Conservation (phyloP, 2,888 invertebrate species). For the Enchytraeus crypticus region DNA sequence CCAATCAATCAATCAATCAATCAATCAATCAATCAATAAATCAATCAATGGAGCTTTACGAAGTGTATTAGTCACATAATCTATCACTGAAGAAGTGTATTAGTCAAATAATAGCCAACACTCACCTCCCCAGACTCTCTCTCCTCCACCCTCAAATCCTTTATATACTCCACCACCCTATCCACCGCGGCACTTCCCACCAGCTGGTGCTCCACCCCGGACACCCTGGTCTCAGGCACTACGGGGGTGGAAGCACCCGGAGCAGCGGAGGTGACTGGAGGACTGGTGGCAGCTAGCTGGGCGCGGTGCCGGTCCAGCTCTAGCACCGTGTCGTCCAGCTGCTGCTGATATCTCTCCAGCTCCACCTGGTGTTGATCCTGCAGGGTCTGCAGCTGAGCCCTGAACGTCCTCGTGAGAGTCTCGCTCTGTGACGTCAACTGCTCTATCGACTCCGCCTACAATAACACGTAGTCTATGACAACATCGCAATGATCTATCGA, state of each 20-base stretch:
- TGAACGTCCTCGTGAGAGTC: conserved; percentile 25
- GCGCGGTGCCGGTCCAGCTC: conserved; percentile 42
- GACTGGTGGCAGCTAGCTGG: conserved; percentile 27
- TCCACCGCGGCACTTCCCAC: conserved; percentile 9
- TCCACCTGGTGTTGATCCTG: conserved; percentile 46
- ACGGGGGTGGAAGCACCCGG: background rate
- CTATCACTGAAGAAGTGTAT: too few species aligned
- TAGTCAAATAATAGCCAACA: too few species aligned
- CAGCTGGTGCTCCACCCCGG: background rate
- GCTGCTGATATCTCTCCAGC: conserved; percentile 46
- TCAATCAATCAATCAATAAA: background rate
- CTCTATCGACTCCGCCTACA: conserved; percentile 37
- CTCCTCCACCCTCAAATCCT: conserved; percentile 13
- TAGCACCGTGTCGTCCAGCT: conserved; percentile 46
- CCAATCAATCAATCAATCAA: background rate
- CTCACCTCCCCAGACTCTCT: conserved; percentile 21
- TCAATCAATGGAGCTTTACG: too few species aligned
- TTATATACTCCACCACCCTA: conserved; percentile 10
- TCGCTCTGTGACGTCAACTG: conserved; percentile 42
- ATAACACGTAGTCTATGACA: too few species aligned
- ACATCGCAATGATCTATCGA: too few species aligned
- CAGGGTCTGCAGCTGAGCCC: conserved; percentile 51
- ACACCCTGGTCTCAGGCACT: background rate
- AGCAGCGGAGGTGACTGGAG: background rate
- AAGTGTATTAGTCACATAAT: too few species aligned